phyloP scores from a whole-genome alignment of 2,797 vertebrate species.

The Danio choprae region DNA sequence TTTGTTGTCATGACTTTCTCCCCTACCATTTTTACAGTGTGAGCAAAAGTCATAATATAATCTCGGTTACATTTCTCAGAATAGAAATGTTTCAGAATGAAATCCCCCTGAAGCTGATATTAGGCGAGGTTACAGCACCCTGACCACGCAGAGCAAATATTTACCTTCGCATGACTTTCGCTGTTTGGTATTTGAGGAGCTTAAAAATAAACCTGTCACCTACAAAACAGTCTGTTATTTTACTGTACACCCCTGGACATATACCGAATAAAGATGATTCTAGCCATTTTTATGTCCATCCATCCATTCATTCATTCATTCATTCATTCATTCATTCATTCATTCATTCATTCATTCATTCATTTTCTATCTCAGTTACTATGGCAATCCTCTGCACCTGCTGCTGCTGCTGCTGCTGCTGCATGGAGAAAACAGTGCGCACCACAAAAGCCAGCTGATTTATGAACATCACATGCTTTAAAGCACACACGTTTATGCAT shows the following conservation, averaged over 20 bases:
- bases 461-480: background rate
- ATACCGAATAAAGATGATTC: too few relatives aligned
- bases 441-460: constrained; percentile 1
- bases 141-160: constrained; percentile 26
- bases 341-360: constrained; percentile 32
- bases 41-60: background rate
- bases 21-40: too few relatives aligned
- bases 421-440: background rate
- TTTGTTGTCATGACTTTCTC: too few relatives aligned
- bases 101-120: background rate
- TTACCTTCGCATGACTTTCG: constrained; percentile 9
- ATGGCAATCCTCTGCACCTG: constrained; percentile 33
- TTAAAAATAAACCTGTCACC: background rate
- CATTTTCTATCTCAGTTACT: constrained; percentile 34
- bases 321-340: constrained; percentile 32
- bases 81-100: background rate
- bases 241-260: background rate
- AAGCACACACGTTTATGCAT: too few relatives aligned
- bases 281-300: background rate
- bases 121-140: background rate
- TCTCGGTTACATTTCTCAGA: background rate
- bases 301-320: constrained; percentile 36
- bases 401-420: background rate
- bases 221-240: background rate
- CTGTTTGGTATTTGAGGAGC: background rate